Percentiles rank a stretch among this genome's conserved stretches.
Evolutionary conservation across 64 coral and sea anemone species (phyloP).

Genomic region (Pocillopora damicornis): DNA sequence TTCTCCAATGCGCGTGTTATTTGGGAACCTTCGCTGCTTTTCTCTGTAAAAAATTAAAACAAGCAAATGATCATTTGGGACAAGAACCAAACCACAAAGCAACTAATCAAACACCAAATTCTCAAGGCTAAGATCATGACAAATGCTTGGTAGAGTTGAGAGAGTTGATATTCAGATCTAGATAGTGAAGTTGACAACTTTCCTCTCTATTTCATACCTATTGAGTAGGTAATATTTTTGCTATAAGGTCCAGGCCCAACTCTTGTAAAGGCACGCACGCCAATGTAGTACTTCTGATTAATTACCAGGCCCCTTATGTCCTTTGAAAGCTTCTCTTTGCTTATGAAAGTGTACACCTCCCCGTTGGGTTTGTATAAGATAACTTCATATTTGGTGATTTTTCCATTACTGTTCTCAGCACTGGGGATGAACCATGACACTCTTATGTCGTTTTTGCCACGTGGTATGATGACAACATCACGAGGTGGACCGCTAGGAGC

Average conservation of each 20-base stretch:
- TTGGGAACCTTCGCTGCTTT: slow-evolving; percentile 19
- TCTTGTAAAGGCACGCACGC: slow-evolving; percentile 45
- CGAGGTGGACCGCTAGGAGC: slow-evolving; percentile 58
- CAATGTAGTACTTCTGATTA: slow-evolving; percentile 24
- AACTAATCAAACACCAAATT: too few species aligned
- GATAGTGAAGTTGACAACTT: too few species aligned
- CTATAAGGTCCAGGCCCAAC: slow-evolving; percentile 52
- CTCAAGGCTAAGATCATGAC: too few species aligned
- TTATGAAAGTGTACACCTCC: background rate
- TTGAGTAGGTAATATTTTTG: slow-evolving; percentile 12
- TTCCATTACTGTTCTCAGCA: slow-evolving; percentile 37
- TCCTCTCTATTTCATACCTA: background rate
- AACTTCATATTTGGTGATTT: slow-evolving; percentile 47
- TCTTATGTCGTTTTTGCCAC: slow-evolving; percentile 21
- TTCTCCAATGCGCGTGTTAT: slow-evolving; percentile 48
- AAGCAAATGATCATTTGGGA: background rate
- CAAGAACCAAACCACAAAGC: background rate
- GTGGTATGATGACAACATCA: slow-evolving; percentile 56
- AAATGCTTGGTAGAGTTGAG: too few species aligned
- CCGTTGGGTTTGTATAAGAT: slow-evolving; percentile 22
- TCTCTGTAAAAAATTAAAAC: background rate
- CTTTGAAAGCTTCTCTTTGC: slow-evolving; percentile 32
- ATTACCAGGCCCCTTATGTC: slow-evolving; percentile 34
- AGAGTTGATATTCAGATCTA: too few species aligned
- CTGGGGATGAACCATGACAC: slow-evolving; percentile 63